Percentiles rank a stretch among this genome's conserved stretches.
These are phyloP conservation scores for Paratilapia polleni DNA, from an alignment of 2,113 vertebrate genomes.

Conservation along the genomic window DNA sequence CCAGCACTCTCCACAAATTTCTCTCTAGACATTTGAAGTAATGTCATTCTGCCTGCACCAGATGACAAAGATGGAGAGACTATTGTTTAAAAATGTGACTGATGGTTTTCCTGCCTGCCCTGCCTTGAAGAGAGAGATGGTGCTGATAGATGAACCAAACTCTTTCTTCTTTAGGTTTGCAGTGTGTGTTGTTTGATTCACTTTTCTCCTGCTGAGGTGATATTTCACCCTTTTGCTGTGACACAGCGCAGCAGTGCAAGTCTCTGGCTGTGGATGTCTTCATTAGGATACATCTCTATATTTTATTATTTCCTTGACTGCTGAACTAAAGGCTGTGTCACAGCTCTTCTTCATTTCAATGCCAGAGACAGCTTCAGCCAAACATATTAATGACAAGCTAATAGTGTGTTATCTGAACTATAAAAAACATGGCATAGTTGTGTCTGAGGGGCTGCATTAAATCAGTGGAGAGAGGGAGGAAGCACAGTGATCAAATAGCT, in stretches of 20 bases:
- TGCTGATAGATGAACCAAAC: slow-evolving; percentile 74
- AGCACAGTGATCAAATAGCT: slow-evolving; percentile 37
- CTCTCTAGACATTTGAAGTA: slow-evolving; percentile 76
- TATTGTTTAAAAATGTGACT: slow-evolving; percentile 78
- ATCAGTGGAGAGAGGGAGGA: slow-evolving; percentile 27
- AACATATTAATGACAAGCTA: slow-evolving; percentile 32
- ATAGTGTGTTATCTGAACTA: slow-evolving; percentile 22
- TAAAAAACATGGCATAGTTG: slow-evolving; percentile 1
- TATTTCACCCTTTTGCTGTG: slow-evolving; percentile 66
- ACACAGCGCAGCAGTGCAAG: slow-evolving; percentile 40
- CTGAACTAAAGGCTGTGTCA: slow-evolving; percentile 25
- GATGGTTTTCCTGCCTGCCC: slow-evolving; percentile 79
- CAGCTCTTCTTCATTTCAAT: slow-evolving; percentile 7
- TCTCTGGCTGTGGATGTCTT: slow-evolving; percentile 61
- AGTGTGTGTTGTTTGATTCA: slow-evolving; percentile 70
- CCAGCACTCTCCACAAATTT: slow-evolving; percentile 63
- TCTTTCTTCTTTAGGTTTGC: slow-evolving; percentile 69
- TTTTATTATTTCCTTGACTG: slow-evolving; percentile 22
- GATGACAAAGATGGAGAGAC: slow-evolving; percentile 77
- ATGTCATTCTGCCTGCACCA: slow-evolving; percentile 67
- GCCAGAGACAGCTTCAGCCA: slow-evolving; percentile 6
- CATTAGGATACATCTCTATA: slow-evolving; percentile 61
- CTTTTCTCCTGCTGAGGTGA: slow-evolving; percentile 68
- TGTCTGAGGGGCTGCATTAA: slow-evolving; percentile 23
- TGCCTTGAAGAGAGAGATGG: slow-evolving; percentile 64